Evolutionary conservation across 2,797 vertebrate genomes (phyloP), one percentile per base, ranked within the genome.

Genomic region (Sylvilagus floridanus): DNA sequence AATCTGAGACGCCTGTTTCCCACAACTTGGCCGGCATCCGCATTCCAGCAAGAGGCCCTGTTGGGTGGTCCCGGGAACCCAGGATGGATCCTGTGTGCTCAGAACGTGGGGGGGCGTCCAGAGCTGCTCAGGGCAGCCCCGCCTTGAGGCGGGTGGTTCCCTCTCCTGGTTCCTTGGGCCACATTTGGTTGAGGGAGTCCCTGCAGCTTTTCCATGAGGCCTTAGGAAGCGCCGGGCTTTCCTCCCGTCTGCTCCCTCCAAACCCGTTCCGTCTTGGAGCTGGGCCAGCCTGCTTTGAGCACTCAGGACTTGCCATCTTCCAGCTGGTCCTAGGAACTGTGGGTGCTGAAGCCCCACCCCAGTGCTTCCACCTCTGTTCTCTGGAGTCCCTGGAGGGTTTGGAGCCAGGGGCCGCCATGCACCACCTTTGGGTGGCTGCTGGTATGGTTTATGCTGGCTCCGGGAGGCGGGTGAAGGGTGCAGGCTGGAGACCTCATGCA

Each of bases 341-440:
- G 37, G 65, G 11, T 32, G 19, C 50, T 47, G 21, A 32, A 88
- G 28, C 65, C 76, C 26, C 63, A n/a, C 19, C 69, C 9, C 54
- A 62, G 32, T 65, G 69, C 69, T 87, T 92, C 62, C 65, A 83
- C 4, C 71, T 84, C 72, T 68, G 62, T 84, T 86, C 50, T 89
- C 86, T 35, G 54, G 88, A 76, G 71, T 72, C 9, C 5, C 4
- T 84, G 72, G 68, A 84, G 28, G 69, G 47, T 73, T 94, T 84
- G 94, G 57, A 87, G 63, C 16, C 73, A 83, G 89, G 28, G 3
- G 60, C 35, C 69, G 37, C 17, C 73, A 14, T 71, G 57, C 88
- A 90, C 71, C 84, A 37, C 50, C 30, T 69, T 72, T 69, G 37
- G 54, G 21, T 85, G 91, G 65, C 52, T 92, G 26, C 8, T 84